Percentiles rank a stretch among this genome's conserved stretches.
These are phyloP conservation scores for Cryptocephalus moraei DNA, from an alignment of 2,888 invertebrate species.

Conservation along the genomic window DNA sequence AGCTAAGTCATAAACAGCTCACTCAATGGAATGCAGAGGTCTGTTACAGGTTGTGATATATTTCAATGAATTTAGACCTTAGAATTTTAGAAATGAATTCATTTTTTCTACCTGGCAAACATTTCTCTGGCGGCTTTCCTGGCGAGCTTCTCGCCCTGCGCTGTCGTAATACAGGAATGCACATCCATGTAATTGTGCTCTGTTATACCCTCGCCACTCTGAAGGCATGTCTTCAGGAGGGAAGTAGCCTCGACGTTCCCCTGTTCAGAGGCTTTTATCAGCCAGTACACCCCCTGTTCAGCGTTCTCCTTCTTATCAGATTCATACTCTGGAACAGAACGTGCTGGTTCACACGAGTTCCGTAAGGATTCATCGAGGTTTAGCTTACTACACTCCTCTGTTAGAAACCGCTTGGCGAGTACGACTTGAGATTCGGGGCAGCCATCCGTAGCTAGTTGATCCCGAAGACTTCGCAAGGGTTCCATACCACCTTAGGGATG, in stretches of 20 bases:
- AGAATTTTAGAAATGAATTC: too few species aligned
- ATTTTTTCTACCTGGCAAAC: slow-evolving; percentile 60
- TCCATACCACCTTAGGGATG: slow-evolving; percentile 49
- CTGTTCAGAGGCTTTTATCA: slow-evolving; percentile 87
- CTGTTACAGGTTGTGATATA: too few species aligned
- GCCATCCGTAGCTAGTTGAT: slow-evolving; percentile 77
- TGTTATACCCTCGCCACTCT: slow-evolving; percentile 62
- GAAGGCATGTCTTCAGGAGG: slow-evolving; percentile 63
- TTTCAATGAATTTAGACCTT: too few species aligned
- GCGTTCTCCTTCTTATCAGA: slow-evolving; percentile 66
- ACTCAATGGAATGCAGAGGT: too few species aligned
- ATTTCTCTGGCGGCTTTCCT: slow-evolving; percentile 79
- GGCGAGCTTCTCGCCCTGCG: slow-evolving; percentile 77
- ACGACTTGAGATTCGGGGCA: slow-evolving; percentile 84
- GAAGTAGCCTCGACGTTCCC: slow-evolving; percentile 81
- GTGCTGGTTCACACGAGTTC: too few species aligned
- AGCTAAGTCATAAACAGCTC: too few species aligned
- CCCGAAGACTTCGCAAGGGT: slow-evolving; percentile 51
- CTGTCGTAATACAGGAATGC: slow-evolving; percentile 70
- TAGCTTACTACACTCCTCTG: slow-evolving; percentile 61
- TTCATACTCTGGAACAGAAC: slow-evolving; percentile 33
- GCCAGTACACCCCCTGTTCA: slow-evolving; percentile 77
- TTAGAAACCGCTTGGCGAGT: slow-evolving; percentile 71
- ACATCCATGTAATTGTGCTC: slow-evolving; percentile 65
- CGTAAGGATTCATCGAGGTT: too few species aligned